These are phyloP conservation scores for Schlechtendalia chinensis DNA, from an alignment of 1,140 invertebrate genomes.

Conservation along the genomic window DNA sequence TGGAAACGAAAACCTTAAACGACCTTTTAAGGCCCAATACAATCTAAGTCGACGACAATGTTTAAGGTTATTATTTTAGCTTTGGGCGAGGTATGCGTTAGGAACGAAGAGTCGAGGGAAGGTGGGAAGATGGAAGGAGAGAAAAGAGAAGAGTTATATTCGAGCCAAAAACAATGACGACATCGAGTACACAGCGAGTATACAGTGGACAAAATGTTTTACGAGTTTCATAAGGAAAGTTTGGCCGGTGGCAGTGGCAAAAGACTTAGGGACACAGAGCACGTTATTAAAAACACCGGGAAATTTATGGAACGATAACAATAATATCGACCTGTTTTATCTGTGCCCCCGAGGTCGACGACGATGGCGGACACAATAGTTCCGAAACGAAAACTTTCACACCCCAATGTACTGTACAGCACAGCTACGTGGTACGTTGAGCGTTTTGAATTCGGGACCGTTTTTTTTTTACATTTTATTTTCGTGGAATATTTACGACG, in stretches of 20 bases:
- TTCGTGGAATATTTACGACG: conserved; percentile 5
- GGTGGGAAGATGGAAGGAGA: no score
- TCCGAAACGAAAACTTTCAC: conserved; percentile 38
- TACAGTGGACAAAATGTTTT: conserved; percentile 49
- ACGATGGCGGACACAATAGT: conserved; percentile 43
- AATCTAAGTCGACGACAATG: no score
- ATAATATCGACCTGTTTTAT: conserved; percentile 49
- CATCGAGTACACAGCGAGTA: conserved; percentile 34
- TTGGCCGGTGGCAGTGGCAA: conserved; percentile 16
- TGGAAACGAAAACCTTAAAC: no score
- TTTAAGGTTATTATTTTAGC: conserved; percentile 21
- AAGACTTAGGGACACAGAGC: conserved; percentile 44
- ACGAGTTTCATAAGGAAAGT: conserved; percentile 49
- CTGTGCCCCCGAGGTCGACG: conserved; percentile 26
- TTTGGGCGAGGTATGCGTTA: background rate
- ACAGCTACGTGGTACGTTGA: background rate
- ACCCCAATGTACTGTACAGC: background rate
- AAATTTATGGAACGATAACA: conserved; percentile 50
- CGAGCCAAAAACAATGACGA: conserved; percentile 40
- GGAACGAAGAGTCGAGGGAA: no score
- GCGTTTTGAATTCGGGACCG: conserved; percentile 6
- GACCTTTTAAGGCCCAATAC: no score
- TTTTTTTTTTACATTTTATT: conserved; percentile 2
- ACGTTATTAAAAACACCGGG: conserved; percentile 49
- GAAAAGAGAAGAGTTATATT: conserved; percentile 30